phyloP scores from a whole-genome alignment of 2,113 vertebrate species.

The Chinchilla lanigera region DNA sequence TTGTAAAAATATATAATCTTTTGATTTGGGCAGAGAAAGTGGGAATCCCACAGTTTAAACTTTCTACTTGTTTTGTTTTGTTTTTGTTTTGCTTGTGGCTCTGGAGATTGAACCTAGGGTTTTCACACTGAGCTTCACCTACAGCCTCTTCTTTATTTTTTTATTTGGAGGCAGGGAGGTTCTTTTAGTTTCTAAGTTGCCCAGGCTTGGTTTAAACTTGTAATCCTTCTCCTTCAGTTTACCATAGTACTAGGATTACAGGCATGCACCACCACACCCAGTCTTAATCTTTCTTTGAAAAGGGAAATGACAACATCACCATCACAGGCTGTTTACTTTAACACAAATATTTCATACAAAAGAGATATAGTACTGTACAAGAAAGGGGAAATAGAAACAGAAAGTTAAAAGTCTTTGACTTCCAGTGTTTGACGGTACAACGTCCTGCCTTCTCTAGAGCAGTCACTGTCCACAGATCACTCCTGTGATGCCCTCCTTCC shows the following conservation, averaged over 20 bases:
- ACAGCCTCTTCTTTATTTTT: background rate
- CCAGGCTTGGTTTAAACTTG: background rate
- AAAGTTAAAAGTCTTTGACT: background rate
- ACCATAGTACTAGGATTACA: background rate
- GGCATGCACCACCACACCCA: background rate
- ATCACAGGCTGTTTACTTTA: background rate
- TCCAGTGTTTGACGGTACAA: background rate
- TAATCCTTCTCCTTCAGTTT: background rate
- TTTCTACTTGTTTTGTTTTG: background rate
- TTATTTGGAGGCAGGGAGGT: background rate
- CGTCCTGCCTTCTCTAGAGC: background rate
- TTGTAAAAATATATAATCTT: background rate
- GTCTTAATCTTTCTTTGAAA: background rate
- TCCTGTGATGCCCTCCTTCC: background rate
- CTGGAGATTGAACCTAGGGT: background rate
- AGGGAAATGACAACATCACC: background rate
- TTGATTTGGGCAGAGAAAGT: background rate
- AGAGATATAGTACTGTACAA: background rate
- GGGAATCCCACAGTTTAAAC: background rate
- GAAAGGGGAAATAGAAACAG: background rate
- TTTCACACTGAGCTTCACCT: background rate
- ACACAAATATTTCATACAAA: conserved; percentile 26
- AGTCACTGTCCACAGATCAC: background rate
- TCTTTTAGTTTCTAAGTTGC: background rate
- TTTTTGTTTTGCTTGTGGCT: background rate